These are phyloP conservation scores for Diabrotica undecimpunctata DNA, from an alignment of 1,140 invertebrate genomes.

Conservation along the genomic window DNA sequence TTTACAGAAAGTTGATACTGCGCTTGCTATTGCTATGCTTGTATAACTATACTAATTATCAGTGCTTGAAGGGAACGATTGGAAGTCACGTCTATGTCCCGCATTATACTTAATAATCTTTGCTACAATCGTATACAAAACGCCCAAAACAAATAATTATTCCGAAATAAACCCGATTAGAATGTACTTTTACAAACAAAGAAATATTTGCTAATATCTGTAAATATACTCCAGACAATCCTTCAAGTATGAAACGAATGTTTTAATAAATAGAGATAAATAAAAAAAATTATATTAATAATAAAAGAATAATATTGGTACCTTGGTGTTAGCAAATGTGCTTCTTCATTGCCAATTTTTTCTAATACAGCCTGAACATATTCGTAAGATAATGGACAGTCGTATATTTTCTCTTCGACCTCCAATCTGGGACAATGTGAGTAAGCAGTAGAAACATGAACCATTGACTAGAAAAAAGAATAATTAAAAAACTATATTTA, in stretches of 20 bases:
- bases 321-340: slow-evolving; percentile 54
- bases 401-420: slow-evolving; percentile 67
- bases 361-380: slow-evolving; percentile 55
- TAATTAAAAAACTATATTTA: background rate
- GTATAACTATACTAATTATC: no score
- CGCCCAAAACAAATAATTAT: no score
- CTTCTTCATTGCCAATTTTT: slow-evolving; percentile 53
- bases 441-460: slow-evolving; percentile 62
- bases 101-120: no score
- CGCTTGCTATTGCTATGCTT: no score
- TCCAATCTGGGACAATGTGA: slow-evolving; percentile 58
- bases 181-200: no score
- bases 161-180: no score
- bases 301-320: slow-evolving; percentile 34
- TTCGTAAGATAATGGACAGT: slow-evolving; percentile 59
- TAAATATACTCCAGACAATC: no score
- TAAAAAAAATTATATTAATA: background rate
- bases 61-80: no score
- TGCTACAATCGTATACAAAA: no score
- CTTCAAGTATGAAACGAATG: background rate
- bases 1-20: no score
- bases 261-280: background rate
- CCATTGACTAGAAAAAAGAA: slow-evolving; percentile 30
- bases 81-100: no score
- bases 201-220: no score